Evolutionary conservation across 2,113 vertebrate species (phyloP), one percentile per base, ranked within the genome.

Genomic region (Platycercus adscitus): DNA sequence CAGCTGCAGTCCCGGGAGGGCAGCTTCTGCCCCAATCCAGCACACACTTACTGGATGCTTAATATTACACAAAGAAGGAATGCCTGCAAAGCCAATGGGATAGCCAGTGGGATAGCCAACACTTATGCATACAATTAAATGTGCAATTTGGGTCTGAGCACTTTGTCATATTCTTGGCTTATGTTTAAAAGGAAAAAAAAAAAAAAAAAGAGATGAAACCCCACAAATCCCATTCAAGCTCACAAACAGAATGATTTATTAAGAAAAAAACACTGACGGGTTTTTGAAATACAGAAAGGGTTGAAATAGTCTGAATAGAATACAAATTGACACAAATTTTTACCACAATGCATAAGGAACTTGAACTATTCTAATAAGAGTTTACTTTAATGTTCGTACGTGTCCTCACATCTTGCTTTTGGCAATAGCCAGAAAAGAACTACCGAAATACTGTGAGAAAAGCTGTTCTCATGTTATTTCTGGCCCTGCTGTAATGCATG

Each of bases 371-470:
- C 93, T 91, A 95, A 85, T 89, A 86, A 76, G 84, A 87, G 78
- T 93, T 96, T 93, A 64, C 96, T 97, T 94, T 96, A 96, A 96
- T 96, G 92, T 95, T 92, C 52, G 7, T 93, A 95, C 95, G 86
- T 96, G 94, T 97, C 92, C 95, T 96, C 94, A 94, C 84, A 94
- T 97, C 88, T 80, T 87, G 80, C 82, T 97, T 95, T 93, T 96
- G 97, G 93, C 94, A 96, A 80, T 89, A 89, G 70, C 47, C 94
- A 97, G 91, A 69, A 95, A 91, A 93, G 95, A 91, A 95, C 94
- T 95, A 97, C 96, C 43, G 85, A 95, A 95, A 95, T 81, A 91
- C 93, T 95, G 94, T 97, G 94, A 97, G 96, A 97, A 96, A 97
- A 95, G 89, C 91, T 96, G 91, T 94, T 96, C 96, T 86, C 82